Conservation (phyloP, 2,797 vertebrate genomes). For the Toxotes lorentzi region DNA sequence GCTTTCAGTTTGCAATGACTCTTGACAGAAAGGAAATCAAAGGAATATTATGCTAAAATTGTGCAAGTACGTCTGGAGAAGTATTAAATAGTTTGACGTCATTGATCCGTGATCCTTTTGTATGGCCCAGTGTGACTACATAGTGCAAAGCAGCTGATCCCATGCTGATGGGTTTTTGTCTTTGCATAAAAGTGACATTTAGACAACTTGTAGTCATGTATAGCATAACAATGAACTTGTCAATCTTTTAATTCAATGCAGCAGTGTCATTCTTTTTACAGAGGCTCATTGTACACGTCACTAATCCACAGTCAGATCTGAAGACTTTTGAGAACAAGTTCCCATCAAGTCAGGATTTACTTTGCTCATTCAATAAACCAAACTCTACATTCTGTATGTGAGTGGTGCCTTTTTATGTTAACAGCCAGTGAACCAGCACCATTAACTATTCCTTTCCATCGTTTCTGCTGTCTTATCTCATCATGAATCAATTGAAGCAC, state of each 20-base stretch:
- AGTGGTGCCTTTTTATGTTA: conserved; percentile 16
- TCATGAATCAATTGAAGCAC: conserved; percentile 49
- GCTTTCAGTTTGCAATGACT: neutral
- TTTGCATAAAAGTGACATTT: conserved; percentile 28
- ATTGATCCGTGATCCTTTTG: neutral
- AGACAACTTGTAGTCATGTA: neutral
- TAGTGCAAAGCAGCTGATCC: neutral
- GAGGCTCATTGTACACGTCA: conserved; percentile 1
- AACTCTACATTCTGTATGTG: conserved; percentile 1
- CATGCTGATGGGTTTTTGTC: neutral
- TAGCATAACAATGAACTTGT: conserved; percentile 5
- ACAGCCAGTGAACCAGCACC: conserved; percentile 11
- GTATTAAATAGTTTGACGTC: neutral
- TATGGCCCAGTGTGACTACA: neutral
- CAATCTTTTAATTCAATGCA: neutral
- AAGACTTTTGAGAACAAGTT: conserved; percentile 5
- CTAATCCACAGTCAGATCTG: conserved; percentile 14
- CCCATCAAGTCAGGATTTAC: neutral
- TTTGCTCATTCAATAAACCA: conserved; percentile 16
- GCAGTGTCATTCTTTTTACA: neutral
- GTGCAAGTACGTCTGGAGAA: neutral
- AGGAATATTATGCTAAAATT: neutral
- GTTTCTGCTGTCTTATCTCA: conserved; percentile 40
- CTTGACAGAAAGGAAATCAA: neutral
- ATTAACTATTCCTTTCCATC: conserved; percentile 27